These are phyloP conservation scores for Stenodema calcarata DNA, from an alignment of 2,888 invertebrate species.

Conservation along the genomic window DNA sequence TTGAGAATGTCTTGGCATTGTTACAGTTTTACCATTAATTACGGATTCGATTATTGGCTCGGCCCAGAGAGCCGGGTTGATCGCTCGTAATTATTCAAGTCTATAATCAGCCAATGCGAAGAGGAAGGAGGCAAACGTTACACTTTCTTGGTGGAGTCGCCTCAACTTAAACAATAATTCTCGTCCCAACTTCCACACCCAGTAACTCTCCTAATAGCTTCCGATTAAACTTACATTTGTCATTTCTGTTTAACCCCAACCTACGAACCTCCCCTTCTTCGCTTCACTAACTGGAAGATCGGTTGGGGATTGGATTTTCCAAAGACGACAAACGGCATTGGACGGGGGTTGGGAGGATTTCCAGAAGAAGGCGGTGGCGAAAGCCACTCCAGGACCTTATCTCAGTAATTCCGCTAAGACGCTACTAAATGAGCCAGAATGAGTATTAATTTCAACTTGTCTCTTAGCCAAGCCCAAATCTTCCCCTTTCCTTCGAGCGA, in stretches of 20 bases:
- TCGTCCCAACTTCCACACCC: slow-evolving; percentile 51
- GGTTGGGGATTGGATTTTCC: slow-evolving; percentile 30
- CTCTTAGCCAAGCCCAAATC: slow-evolving; percentile 47
- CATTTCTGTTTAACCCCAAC: slow-evolving; percentile 49
- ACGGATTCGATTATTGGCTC: slow-evolving; percentile 47
- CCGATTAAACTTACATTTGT: slow-evolving; percentile 57
- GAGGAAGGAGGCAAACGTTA: slow-evolving; percentile 38
- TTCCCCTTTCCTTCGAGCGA: slow-evolving; percentile 20
- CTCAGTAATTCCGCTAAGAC: slow-evolving; percentile 55
- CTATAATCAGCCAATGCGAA: slow-evolving; percentile 49
- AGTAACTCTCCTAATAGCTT: slow-evolving; percentile 54
- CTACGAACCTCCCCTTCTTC: neutral
- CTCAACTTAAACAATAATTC: slow-evolving; percentile 56
- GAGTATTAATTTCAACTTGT: slow-evolving; percentile 56
- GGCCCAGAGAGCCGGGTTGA: slow-evolving; percentile 3
- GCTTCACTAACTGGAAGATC: slow-evolving; percentile 24
- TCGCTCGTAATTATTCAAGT: slow-evolving; percentile 50
- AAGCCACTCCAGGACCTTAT: slow-evolving; percentile 45
- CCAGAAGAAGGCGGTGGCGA: slow-evolving; percentile 36
- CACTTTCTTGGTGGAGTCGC: slow-evolving; percentile 50
- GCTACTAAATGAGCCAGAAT: slow-evolving; percentile 56
- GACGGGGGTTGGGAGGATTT: neutral
- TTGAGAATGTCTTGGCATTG: slow-evolving; percentile 52
- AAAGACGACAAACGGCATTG: slow-evolving; percentile 17
- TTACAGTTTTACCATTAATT: slow-evolving; percentile 55